phyloP scores from a whole-genome alignment of 2,797 vertebrate species.

The Myotis pilosus region DNA sequence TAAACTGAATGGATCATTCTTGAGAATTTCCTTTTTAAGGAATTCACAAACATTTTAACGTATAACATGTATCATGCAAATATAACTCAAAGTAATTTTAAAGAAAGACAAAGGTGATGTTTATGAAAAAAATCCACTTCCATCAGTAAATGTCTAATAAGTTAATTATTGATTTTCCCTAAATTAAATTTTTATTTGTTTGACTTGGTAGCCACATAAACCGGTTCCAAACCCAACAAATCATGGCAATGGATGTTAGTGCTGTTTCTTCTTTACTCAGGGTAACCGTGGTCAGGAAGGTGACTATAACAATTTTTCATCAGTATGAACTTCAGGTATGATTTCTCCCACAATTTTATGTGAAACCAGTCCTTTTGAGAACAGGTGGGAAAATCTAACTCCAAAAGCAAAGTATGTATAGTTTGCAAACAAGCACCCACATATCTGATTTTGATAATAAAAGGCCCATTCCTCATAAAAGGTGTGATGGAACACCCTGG shows the following conservation, averaged over 20 bases:
- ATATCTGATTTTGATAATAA: background rate
- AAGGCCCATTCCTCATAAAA: background rate
- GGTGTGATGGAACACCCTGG: background rate
- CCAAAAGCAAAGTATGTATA: background rate
- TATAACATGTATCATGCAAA: background rate
- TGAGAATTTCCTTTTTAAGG: background rate
- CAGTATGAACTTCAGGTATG: background rate
- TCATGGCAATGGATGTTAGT: background rate
- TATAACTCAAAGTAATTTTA: background rate
- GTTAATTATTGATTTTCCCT: background rate
- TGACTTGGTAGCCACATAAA: background rate
- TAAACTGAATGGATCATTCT: background rate
- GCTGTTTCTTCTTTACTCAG: background rate
- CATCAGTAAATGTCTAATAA: background rate
- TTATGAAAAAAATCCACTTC: background rate
- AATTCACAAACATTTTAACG: background rate
- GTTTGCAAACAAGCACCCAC: background rate
- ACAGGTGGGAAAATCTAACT: background rate
- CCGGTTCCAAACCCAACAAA: background rate
- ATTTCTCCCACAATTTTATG: background rate
- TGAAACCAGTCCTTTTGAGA: background rate
- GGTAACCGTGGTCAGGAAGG: background rate
- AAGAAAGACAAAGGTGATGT: background rate
- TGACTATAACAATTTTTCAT: background rate
- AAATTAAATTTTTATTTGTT: background rate